phyloP scores from a whole-genome alignment of 2,113 vertebrate genomes.

The Triplophysa tibetana region DNA sequence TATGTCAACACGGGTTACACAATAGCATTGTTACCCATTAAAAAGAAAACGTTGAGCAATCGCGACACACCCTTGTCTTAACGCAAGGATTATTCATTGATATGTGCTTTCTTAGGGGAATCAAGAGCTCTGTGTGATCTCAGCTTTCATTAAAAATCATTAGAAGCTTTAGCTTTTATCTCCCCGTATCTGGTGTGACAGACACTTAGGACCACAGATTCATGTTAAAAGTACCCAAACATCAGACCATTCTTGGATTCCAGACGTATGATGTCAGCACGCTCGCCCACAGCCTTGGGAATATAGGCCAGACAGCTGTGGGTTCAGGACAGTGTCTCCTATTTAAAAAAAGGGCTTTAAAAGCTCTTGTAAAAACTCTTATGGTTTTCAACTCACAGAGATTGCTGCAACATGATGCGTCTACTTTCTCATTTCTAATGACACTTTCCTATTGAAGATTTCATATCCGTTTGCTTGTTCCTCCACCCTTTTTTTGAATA shows the following conservation, averaged over 20 bases:
- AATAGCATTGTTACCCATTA: constrained; percentile 11
- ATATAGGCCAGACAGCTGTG: constrained; percentile 42
- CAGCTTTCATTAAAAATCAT: not conserved
- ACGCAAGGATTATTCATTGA: not conserved
- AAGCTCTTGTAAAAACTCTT: constrained; percentile 13
- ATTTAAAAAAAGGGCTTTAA: constrained; percentile 5
- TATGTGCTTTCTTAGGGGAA: not conserved
- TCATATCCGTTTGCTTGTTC: constrained; percentile 51
- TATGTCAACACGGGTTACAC: constrained; percentile 32
- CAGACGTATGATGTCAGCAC: constrained; percentile 40
- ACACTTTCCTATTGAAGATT: constrained; percentile 19
- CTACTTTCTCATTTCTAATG: constrained; percentile 24
- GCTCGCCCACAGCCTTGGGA: constrained; percentile 1
- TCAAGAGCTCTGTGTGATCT: not conserved
- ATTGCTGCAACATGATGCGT: constrained; percentile 24
- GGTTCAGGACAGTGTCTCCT: constrained; percentile 15
- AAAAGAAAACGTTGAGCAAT: constrained; percentile 28
- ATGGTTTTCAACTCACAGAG: constrained; percentile 26
- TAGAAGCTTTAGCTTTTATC: not conserved
- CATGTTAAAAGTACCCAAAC: constrained; percentile 14
- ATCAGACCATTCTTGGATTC: constrained; percentile 22
- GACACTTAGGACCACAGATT: not conserved
- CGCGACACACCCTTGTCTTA: not conserved
- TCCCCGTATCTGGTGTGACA: not conserved
- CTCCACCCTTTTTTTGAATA: constrained; percentile 35